Conservation (phyloP, 1,140 invertebrate species). For the Teleopsis dalmanni region DNA sequence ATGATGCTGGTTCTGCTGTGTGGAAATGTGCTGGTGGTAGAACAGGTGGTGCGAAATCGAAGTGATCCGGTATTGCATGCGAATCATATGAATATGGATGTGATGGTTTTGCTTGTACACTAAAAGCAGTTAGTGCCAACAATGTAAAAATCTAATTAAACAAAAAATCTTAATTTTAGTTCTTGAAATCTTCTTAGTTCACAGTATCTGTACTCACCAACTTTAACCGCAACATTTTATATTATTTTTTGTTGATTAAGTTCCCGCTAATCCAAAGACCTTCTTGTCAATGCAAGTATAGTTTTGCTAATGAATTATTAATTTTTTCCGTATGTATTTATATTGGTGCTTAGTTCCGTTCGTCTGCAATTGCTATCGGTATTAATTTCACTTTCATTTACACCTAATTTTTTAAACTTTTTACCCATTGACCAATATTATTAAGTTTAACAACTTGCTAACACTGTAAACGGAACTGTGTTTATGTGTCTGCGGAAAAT, state of each 20-base stretch:
- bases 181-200: background rate
- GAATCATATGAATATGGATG: slow-evolving; percentile 17
- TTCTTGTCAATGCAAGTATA: slow-evolving; percentile 12
- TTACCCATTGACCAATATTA: too few relatives aligned
- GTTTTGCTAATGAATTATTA: slow-evolving; percentile 13
- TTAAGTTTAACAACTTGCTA: too few relatives aligned
- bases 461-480: background rate
- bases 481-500: background rate
- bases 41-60: slow-evolving; percentile 14
- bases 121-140: slow-evolving; percentile 11
- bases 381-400: too few relatives aligned
- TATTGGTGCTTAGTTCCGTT: too few relatives aligned
- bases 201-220: slow-evolving; percentile 20
- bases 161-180: background rate
- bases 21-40: slow-evolving; percentile 11
- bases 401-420: too few relatives aligned
- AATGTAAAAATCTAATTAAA: slow-evolving; percentile 8
- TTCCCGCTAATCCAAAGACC: background rate
- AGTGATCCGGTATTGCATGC: slow-evolving; percentile 15
- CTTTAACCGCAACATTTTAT: slow-evolving; percentile 31
- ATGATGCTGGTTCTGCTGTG: slow-evolving; percentile 8
- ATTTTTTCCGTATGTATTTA: slow-evolving; percentile 10
- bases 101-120: slow-evolving; percentile 25
- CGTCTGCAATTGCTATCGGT: too few relatives aligned
- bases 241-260: slow-evolving; percentile 10